These are phyloP conservation scores for Chlorodrepanis virens DNA, from an alignment of 2,113 vertebrate species.

Conservation along the genomic window DNA sequence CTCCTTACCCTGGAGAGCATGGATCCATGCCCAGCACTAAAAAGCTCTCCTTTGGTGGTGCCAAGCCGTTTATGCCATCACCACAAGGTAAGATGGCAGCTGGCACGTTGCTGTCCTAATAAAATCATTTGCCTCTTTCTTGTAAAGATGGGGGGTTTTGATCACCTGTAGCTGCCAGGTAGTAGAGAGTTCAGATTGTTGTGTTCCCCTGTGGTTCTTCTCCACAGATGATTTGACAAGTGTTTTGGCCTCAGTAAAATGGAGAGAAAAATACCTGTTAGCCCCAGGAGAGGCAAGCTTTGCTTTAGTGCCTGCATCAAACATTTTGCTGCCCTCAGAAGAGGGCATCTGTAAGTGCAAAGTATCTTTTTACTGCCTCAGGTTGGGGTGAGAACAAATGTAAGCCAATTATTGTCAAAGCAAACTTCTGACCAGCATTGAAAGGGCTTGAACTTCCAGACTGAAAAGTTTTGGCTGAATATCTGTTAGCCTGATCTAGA, in stretches of 20 bases:
- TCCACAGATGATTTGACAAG: neutral
- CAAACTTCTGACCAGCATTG: neutral
- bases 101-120: neutral
- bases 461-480: neutral
- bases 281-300: neutral
- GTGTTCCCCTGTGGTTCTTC: neutral
- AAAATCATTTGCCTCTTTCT: neutral
- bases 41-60: slow-evolving; percentile 80
- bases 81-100: slow-evolving; percentile 77
- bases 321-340: neutral
- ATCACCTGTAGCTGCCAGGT: neutral
- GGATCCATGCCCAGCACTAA: slow-evolving; percentile 63
- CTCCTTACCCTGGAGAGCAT: slow-evolving; percentile 75
- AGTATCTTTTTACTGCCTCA: neutral
- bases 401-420: neutral
- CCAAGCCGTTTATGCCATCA: slow-evolving; percentile 79
- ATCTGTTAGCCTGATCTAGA: neutral
- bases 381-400: neutral
- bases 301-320: neutral
- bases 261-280: neutral
- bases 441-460: neutral
- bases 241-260: neutral
- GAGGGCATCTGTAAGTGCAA: neutral
- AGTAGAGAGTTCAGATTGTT: neutral
- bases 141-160: neutral